A percentile compares a stretch with the other conserved stretches of the same genome.
Evolutionary conservation across 2,797 vertebrate species (phyloP).

Genomic region (Syngnathus acus): DNA sequence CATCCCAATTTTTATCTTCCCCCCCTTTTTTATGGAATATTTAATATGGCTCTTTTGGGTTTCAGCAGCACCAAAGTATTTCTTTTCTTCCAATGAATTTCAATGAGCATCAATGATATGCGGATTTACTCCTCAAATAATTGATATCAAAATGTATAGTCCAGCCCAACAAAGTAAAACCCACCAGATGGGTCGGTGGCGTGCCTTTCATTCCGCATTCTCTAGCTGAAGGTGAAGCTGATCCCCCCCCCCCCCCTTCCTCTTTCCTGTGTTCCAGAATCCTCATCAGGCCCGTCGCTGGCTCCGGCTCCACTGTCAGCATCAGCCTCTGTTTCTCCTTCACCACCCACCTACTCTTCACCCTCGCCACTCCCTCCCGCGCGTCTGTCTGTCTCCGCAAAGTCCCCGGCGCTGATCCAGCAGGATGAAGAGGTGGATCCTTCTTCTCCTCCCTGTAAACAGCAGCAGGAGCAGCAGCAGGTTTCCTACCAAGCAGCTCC

Average conservation of each 20-base stretch:
- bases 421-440: slow-evolving; percentile 19
- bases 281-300: slow-evolving; percentile 36
- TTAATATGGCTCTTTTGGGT: too few relatives aligned
- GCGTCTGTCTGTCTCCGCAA: slow-evolving; percentile 36
- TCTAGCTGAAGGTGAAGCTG: background rate
- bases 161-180: background rate
- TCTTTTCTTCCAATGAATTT: background rate
- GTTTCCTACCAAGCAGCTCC: slow-evolving; percentile 31
- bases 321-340: slow-evolving; percentile 28
- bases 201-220: background rate
- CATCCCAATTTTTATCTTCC: too few relatives aligned
- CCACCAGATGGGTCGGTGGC: too few relatives aligned
- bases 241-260: background rate
- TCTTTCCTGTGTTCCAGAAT: slow-evolving; percentile 41
- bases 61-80: too few relatives aligned
- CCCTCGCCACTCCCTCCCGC: slow-evolving; percentile 41
- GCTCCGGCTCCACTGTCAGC: slow-evolving; percentile 37
- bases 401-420: slow-evolving; percentile 33
- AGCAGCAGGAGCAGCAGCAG: slow-evolving; percentile 32
- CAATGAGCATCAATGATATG: background rate
- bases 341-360: slow-evolving; percentile 46
- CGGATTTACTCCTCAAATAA: too few relatives aligned
- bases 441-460: slow-evolving; percentile 10
- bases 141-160: background rate
- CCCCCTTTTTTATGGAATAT: too few relatives aligned